Base-by-base conservation (phyloP, 1,140 invertebrate species). In the Nylanderia fulva region DNA sequence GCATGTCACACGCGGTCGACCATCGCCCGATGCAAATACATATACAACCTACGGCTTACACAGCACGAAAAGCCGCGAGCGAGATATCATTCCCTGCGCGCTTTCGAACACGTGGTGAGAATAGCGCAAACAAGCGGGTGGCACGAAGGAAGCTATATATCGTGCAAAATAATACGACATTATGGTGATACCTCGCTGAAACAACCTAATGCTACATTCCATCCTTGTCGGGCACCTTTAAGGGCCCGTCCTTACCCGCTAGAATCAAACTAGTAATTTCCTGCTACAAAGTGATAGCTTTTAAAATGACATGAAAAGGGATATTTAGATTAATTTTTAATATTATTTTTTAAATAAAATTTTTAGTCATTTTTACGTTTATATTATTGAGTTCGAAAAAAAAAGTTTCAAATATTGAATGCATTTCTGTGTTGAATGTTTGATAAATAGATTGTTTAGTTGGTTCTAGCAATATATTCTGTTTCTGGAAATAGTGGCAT, bases 401-500 rank as follows among this genome's bases (percentile, higher is more conserved):
- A 52, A 64, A 52, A 52, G 54, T 45, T 29, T 39, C 36, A 2
- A n/a, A n/a, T 21, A 69, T 69, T 52, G 39, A 27, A 52, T 36
- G 11, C 45, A 6, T 24, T 66, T 66, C 39, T 24, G 64, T 45
- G 4, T 21, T 27, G 39, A 24, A 8, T 4, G 39, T 56, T 56
- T 80, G 48, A 61, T 39, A 66, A 56, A 79, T 68, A 69, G 48
- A 71, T 71, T 45, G 33, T 66, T 68, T 68, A 80, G 77, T 56
- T 68, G 48, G 45, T 52, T n/a, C 27, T 15, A 42, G 68, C 64
- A 69, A 80, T 80, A 80, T 39, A 56, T 80, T 80, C 48, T 71
- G 18, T 71, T 80, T 42, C 33, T 71, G 18, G 52, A 71, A 71
- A 71, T 56, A 80, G 77, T 42, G 36, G 33, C 77, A 33, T 29